phyloP scores from a whole-genome alignment of 2,797 vertebrate species.

The Lutjanus argentimaculatus region DNA sequence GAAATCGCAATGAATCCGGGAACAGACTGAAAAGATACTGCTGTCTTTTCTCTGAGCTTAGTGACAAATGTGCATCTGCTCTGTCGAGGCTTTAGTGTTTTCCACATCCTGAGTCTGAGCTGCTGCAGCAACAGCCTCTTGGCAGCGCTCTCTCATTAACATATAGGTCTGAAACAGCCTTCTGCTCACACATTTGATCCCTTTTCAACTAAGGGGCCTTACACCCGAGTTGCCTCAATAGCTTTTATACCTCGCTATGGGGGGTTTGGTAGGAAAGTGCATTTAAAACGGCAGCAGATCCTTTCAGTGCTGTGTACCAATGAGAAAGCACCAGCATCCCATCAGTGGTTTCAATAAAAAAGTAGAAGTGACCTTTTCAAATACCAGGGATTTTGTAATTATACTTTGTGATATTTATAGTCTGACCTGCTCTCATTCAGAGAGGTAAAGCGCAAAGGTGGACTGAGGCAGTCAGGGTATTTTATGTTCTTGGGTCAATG shows the following conservation, averaged over 20 bases:
- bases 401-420: slow-evolving; percentile 62
- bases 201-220: slow-evolving; percentile 70
- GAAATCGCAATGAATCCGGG: slow-evolving; percentile 7
- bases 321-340: slow-evolving; percentile 31
- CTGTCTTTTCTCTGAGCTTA: slow-evolving; percentile 17
- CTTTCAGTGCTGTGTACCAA: slow-evolving; percentile 35
- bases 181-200: slow-evolving; percentile 69
- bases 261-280: slow-evolving; percentile 40
- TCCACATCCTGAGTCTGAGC: slow-evolving; percentile 45
- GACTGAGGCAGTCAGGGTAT: slow-evolving; percentile 24
- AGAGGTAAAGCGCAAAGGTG: slow-evolving; percentile 48
- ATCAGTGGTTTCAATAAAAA: slow-evolving; percentile 36
- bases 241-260: slow-evolving; percentile 67
- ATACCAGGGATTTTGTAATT: slow-evolving; percentile 58
- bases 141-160: slow-evolving; percentile 73
- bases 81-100: slow-evolving; percentile 28
- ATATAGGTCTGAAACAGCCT: slow-evolving; percentile 64
- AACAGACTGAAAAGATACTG: slow-evolving; percentile 10
- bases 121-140: slow-evolving; percentile 45
- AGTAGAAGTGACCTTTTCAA: slow-evolving; percentile 61
- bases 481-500: slow-evolving; percentile 38
- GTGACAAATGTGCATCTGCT: slow-evolving; percentile 39
- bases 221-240: slow-evolving; percentile 63
- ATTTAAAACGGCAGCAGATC: slow-evolving; percentile 51
- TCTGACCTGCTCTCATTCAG: slow-evolving; percentile 50